Evolutionary conservation across 2,113 vertebrate genomes (phyloP).

Genomic region (Falco punctatus): DNA sequence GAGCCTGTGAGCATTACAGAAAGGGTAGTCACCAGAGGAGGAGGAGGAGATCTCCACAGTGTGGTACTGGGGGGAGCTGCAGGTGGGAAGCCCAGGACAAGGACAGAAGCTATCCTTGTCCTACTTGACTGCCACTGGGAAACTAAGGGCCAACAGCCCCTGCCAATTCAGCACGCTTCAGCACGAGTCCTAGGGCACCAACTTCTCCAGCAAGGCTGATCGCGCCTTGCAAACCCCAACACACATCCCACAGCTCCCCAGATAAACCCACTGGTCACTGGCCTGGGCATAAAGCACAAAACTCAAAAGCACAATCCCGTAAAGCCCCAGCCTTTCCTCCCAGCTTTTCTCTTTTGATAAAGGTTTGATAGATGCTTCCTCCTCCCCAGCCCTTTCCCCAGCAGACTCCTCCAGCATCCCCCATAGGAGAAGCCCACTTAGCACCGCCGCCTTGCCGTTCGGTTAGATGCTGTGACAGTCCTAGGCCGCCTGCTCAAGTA

Average conservation of each 20-base stretch:
- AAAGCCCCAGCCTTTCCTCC: background rate
- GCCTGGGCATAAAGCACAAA: constrained; percentile 56
- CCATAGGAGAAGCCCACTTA: constrained; percentile 9
- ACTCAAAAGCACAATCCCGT: constrained; percentile 56
- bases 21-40: background rate
- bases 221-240: background rate
- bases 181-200: constrained; percentile 9
- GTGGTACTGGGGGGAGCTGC: background rate
- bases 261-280: background rate
- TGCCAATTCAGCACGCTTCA: constrained; percentile 22
- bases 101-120: background rate
- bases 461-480: constrained; percentile 63
- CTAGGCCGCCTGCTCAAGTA: constrained; percentile 39
- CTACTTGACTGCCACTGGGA: background rate
- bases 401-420: background rate
- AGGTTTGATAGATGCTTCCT: constrained; percentile 41
- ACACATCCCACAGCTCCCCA: background rate
- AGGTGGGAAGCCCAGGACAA: background rate
- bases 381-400: background rate
- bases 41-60: background rate
- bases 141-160: background rate
- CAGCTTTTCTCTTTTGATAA: constrained; percentile 53
- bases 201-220: background rate
- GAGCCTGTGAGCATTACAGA: background rate
- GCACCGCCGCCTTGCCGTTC: background rate